Evolutionary conservation across 2,797 vertebrate genomes (phyloP), one percentile per base, ranked within the genome.

Genomic region (Anabacerthia variegaticeps): DNA sequence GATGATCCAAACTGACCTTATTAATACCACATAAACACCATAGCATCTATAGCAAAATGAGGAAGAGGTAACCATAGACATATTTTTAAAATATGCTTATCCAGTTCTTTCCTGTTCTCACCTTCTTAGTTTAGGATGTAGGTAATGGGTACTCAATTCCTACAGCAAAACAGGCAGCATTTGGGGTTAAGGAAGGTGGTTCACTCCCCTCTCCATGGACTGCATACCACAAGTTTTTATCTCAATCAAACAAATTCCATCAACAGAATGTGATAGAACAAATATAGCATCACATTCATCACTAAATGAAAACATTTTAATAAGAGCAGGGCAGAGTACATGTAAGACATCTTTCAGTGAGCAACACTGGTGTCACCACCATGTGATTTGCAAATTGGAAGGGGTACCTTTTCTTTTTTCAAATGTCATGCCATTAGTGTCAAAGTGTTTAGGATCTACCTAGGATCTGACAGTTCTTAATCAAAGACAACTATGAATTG

Each of bases 81-180:
- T 5, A 61, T 3, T 7, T 83, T 95, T n/a, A 74, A 26, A 68
- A 56, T 22, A n/a, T 8, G 6, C 6, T 86, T 62, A 80, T 34
- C 19, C 44, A 66, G 14, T 27, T 72, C 28, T n/a, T 62, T 14
- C 8, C 11, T 27, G 12, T 48, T 65, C 18, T 78, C 32, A 86
- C 1, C 15, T 17, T 61, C 24, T 26, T 23, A 27, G 9, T 15
- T 58, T 26, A 72, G n/a, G 10, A 44, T 1, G 0, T 12, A 54
- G 9, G 7, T n/a, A 1, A 0, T 5, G 30, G 22, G 18, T 22
- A 68, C 8, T 17, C 14, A 65, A 41, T 12, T 44, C 13, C n/a
- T 68, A 11, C 37, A 84, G 22, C 3, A 71, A 51, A 83, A 21
- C 5, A 81, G 21, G 37, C 22, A 46, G 5, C 19, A 12, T 12